Evolutionary conservation across 2,888 invertebrate species (phyloP).

Genomic region (Branchellion lobata): DNA sequence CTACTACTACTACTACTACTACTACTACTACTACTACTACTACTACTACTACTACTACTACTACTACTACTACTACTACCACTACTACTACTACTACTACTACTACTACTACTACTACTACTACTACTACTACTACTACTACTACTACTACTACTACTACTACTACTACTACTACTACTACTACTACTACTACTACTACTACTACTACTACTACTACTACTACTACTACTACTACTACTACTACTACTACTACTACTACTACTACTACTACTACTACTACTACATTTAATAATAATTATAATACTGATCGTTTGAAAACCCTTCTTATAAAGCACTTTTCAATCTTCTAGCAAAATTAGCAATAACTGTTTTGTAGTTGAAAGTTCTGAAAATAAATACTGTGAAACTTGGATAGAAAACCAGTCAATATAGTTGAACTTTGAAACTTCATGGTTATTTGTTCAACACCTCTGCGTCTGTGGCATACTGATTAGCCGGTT

Average conservation of each 20-base stretch:
- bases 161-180: conserved; percentile 38
- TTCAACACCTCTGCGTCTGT: too few relatives aligned
- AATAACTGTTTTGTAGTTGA: too few relatives aligned
- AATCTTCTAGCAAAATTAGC: too few relatives aligned
- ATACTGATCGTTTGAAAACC: too few relatives aligned
- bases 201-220: conserved; percentile 32
- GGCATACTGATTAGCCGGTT: too few relatives aligned
- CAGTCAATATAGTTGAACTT: too few relatives aligned
- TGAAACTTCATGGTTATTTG: too few relatives aligned
- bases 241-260: conserved; percentile 18
- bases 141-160: conserved; percentile 37
- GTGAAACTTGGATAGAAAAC: too few relatives aligned
- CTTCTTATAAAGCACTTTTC: too few relatives aligned
- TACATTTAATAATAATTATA: too few relatives aligned
- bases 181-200: conserved; percentile 36
- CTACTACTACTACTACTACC: conserved; percentile 32
- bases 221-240: conserved; percentile 12
- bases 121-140: conserved; percentile 38
- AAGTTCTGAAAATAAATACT: too few relatives aligned
- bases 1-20: conserved; percentile 24
- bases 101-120: conserved; percentile 37
- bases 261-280: too few relatives aligned
- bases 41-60: conserved; percentile 37
- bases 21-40: conserved; percentile 38
- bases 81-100: conserved; percentile 36